Percentiles rank a stretch among this genome's conserved stretches.
phyloP scores from a whole-genome alignment of 2,797 vertebrate genomes.

The Acridotheres tristis region DNA sequence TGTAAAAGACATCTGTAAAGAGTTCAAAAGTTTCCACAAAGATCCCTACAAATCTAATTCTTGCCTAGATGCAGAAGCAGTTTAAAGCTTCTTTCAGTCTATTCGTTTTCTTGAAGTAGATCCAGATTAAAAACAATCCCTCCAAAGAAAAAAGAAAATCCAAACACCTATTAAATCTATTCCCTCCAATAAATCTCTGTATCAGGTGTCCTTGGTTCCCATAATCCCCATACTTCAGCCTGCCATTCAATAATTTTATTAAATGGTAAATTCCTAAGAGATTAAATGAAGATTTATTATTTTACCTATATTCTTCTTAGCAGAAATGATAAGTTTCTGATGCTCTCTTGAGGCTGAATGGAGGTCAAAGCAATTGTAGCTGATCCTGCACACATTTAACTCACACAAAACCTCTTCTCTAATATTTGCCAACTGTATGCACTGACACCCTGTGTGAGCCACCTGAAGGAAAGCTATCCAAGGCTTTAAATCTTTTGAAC shows the following conservation, averaged over 20 bases:
- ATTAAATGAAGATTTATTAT: neutral
- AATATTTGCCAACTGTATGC: neutral
- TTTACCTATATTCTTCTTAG: neutral
- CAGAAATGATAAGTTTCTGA: neutral
- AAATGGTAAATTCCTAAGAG: neutral
- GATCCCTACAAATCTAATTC: neutral
- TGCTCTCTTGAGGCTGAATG: neutral
- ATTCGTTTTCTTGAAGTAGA: constrained; percentile 29
- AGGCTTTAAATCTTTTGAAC: neutral
- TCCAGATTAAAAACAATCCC: constrained; percentile 36
- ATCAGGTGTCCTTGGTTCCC: neutral
- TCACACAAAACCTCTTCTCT: neutral
- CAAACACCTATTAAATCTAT: neutral
- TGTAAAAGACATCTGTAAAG: neutral
- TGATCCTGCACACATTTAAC: neutral
- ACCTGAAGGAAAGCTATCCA: neutral
- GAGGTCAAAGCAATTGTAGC: neutral
- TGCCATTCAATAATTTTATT: neutral
- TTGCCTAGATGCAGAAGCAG: neutral
- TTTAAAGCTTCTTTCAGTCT: constrained; percentile 35
- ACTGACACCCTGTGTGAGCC: neutral
- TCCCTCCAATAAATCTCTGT: neutral
- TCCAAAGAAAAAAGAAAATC: constrained; percentile 23
- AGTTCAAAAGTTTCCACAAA: constrained; percentile 9
- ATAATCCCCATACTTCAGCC: neutral